Conservation (phyloP, 1,140 invertebrate genomes). For the Drosophila simulans region DNA sequence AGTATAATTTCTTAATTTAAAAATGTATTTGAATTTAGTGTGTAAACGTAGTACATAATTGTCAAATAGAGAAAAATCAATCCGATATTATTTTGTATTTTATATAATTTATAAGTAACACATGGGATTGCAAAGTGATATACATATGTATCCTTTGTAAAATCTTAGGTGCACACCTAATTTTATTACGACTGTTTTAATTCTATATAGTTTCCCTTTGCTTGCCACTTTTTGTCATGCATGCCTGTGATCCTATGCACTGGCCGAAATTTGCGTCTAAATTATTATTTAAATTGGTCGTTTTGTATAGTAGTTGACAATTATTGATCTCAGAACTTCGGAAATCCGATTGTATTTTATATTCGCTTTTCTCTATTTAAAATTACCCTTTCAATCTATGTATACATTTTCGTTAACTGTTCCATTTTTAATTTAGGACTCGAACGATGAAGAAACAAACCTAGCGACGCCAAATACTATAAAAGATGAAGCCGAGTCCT, state of each 20-base stretch:
- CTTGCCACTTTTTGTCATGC: background rate
- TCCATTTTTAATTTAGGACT: conserved; percentile 6
- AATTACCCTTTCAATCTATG: background rate
- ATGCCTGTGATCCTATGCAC: background rate
- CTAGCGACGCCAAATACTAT: background rate
- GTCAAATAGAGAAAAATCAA: too few relatives aligned
- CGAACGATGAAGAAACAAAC: conserved; percentile 7
- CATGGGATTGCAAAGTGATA: too few relatives aligned
- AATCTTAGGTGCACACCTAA: too few relatives aligned
- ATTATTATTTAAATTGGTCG: background rate
- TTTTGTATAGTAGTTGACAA: background rate
- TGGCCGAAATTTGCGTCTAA: background rate
- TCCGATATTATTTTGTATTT: too few relatives aligned
- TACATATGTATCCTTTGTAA: too few relatives aligned
- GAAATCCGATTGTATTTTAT: conserved; percentile 3
- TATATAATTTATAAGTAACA: too few relatives aligned
- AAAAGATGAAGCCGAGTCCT: background rate
- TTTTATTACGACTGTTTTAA: too few relatives aligned
- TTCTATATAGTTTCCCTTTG: too few relatives aligned
- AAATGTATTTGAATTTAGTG: too few relatives aligned
- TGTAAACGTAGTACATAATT: too few relatives aligned
- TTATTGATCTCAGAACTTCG: background rate
- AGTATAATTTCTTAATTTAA: too few relatives aligned
- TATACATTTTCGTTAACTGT: background rate
- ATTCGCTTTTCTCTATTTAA: background rate